Evolutionary conservation across 30 jellyfish, hydroid and myxozoan genomes (phyloP).

Genomic region (Aurelia coerulea): DNA sequence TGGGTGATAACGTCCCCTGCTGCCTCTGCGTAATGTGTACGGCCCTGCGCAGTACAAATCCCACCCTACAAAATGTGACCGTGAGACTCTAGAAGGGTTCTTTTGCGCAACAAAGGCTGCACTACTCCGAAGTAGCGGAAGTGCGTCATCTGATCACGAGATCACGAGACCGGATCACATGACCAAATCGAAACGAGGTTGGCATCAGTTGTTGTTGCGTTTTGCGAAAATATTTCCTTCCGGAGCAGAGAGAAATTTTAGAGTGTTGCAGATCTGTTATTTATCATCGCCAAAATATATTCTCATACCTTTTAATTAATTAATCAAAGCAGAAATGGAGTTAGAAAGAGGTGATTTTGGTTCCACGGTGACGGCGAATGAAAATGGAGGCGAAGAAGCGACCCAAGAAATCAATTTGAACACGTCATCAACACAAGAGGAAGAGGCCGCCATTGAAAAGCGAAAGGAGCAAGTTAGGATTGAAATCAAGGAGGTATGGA

Average conservation of each 20-base stretch:
- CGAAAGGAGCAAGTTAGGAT: constrained; percentile 37
- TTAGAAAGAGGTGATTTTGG: neutral
- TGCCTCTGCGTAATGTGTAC: too few species aligned
- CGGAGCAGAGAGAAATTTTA: too few species aligned
- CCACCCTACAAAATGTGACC: too few species aligned
- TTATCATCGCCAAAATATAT: neutral
- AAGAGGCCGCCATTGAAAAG: constrained; percentile 66
- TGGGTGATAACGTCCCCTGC: too few species aligned
- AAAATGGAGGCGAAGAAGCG: neutral
- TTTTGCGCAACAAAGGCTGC: too few species aligned
- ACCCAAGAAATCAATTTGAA: constrained; percentile 47
- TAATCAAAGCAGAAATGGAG: neutral
- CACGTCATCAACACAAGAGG: constrained; percentile 51
- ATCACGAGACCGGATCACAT: constrained; percentile 21
- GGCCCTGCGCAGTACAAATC: too few species aligned
- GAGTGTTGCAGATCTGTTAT: too few species aligned
- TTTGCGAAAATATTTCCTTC: too few species aligned
- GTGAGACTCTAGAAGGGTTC: too few species aligned
- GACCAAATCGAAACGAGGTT: constrained; percentile 17
- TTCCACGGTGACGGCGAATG: neutral
- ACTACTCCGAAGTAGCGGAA: too few species aligned
- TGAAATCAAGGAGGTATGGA: constrained; percentile 44
- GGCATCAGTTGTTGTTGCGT: neutral
- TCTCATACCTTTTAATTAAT: neutral
- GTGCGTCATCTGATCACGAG: neutral